Percentiles rank a stretch among this genome's conserved stretches.
These are phyloP conservation scores for Thermophis baileyi DNA, from an alignment of 2,113 vertebrate genomes.

Conservation along the genomic window DNA sequence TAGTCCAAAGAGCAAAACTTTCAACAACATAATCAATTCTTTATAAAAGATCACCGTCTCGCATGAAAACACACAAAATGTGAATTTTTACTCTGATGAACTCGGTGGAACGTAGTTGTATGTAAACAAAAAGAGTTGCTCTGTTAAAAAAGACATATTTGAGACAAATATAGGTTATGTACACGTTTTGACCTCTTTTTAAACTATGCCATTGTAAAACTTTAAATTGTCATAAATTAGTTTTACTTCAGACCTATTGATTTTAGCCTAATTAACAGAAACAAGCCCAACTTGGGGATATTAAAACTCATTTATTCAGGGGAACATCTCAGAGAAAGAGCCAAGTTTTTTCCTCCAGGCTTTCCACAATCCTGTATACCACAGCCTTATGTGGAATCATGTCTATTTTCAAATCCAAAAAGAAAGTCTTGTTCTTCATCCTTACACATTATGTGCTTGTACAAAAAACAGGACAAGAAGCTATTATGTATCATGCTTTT, in stretches of 20 bases:
- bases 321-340: background rate
- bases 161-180: background rate
- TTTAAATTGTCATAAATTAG: background rate
- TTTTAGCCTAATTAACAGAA: background rate
- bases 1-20: background rate
- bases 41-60: background rate
- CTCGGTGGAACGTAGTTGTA: background rate
- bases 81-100: background rate
- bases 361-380: background rate
- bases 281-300: rapidly evolving
- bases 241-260: background rate
- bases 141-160: background rate
- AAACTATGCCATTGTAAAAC: background rate
- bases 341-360: background rate
- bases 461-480: background rate
- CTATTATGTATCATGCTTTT: conserved; percentile 83
- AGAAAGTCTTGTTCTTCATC: background rate
- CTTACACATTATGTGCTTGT: background rate
- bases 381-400: background rate
- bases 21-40: background rate
- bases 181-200: background rate
- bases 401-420: background rate
- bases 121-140: background rate
- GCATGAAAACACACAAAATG: background rate
- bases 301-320: background rate